Conservation (phyloP, 2,797 vertebrate genomes). For the Phyllotis vaccarum region DNA sequence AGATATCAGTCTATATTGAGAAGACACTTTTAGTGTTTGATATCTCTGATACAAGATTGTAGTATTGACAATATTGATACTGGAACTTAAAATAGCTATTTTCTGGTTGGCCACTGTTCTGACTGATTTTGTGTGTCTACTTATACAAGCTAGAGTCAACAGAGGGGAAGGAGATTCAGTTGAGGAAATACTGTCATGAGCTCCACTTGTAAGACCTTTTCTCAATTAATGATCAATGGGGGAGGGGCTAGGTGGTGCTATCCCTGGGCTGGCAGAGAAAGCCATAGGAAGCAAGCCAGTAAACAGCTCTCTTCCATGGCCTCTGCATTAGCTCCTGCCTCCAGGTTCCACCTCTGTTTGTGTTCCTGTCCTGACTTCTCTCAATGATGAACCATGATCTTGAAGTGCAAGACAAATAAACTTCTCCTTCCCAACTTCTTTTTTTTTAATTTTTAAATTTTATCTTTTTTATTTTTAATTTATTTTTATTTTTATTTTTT, state of each 20-base stretch:
- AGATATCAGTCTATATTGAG: background rate
- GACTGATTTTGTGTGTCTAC: background rate
- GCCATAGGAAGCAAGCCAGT: background rate
- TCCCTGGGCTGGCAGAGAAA: background rate
- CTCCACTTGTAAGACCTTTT: background rate
- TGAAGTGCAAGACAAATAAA: background rate
- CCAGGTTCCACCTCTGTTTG: background rate
- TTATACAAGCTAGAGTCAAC: background rate
- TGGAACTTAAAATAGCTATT: constrained; percentile 26
- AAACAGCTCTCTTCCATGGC: background rate
- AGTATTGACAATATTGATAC: background rate
- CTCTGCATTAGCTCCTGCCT: background rate
- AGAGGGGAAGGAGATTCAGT: background rate
- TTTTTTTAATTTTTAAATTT: no score
- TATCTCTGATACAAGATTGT: background rate
- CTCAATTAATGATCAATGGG: background rate
- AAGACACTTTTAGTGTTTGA: background rate
- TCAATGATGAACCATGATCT: background rate
- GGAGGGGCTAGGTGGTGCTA: background rate
- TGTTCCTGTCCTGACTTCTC: background rate
- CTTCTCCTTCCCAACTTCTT: background rate
- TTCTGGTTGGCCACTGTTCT: background rate
- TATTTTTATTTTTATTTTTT: no score
- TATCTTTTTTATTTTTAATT: no score
- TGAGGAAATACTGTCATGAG: background rate